Evolutionary conservation across 1,140 invertebrate species (phyloP), one percentile per base, ranked within the genome.

Genomic region (Caenorhabditis briggsae): DNA sequence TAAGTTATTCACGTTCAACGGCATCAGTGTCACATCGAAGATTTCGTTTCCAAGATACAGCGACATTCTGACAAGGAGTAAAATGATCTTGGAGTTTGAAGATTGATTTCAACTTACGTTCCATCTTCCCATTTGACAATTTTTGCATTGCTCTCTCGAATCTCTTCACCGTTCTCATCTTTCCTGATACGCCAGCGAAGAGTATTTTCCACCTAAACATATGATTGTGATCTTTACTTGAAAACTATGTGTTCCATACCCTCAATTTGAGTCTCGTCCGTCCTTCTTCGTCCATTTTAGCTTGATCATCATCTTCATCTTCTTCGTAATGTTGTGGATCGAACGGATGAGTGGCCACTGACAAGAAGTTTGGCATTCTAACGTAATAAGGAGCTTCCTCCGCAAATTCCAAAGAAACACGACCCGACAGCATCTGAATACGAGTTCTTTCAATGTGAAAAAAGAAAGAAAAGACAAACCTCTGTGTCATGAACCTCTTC

Each of bases 51-150:
- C 97, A 58, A 99, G 94, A 93, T 98, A 96, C 23, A 99, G 93
- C n/a, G 97, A 98, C 95, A 98, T 96, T 88, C 96, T 97, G 12
- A 78, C 93, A 92, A 64, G 6, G 46, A 20, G 12, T 61, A 0
- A 41, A 48, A n/a, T 33, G 16, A 16, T 33, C 0, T 59, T n/a
- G 48, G 23, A 16, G 9, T 50, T 16, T 25, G 0, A 61, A 12
- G 48, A 48, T 0, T 55, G 7, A 18, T 50, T 7, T 33, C 7
- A 55, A 89, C 83, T 83, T 87, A 94, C 94, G 93, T 94, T 84
- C 97, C 97, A 93, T 99, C 98, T 0, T 97, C 98, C 98, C 98
- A 99, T 87, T 95, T 95, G 11, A 99, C 96, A 90, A 98, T 95
- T 84, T 97, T 95, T 0, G 97, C 96, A 93, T 99, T 99, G 70